Conservation (phyloP, 2,797 vertebrate species). For the Labroides dimidiatus region DNA sequence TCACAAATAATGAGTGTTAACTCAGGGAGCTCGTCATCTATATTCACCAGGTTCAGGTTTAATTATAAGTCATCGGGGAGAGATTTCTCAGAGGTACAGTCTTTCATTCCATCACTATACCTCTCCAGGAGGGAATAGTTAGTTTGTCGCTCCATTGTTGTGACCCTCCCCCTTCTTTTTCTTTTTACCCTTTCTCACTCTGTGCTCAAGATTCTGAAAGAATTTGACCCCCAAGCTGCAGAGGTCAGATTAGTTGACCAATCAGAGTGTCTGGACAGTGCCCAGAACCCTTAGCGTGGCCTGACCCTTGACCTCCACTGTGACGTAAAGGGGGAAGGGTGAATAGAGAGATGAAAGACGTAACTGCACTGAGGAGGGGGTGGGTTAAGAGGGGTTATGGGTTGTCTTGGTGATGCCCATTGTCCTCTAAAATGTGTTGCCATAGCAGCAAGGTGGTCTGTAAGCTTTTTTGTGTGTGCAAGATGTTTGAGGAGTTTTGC, state of each 20-base stretch:
- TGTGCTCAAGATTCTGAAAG: constrained; percentile 86
- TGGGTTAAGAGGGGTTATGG: constrained; percentile 89
- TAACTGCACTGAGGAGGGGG: constrained; percentile 82
- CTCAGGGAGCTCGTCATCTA: constrained; percentile 17
- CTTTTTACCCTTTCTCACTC: constrained; percentile 80
- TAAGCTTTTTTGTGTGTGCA: constrained; percentile 81
- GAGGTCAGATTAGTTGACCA: constrained; percentile 87
- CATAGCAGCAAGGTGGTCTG: constrained; percentile 87
- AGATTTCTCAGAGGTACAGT: constrained; percentile 78
- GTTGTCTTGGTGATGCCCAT: constrained; percentile 87
- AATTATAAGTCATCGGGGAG: constrained; percentile 41
- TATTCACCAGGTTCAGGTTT: constrained; percentile 37
- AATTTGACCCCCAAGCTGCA: constrained; percentile 85
- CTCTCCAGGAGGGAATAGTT: constrained; percentile 82
- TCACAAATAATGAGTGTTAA: background rate
- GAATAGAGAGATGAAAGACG: constrained; percentile 87
- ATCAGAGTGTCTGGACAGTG: constrained; percentile 86
- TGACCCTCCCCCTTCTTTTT: constrained; percentile 76
- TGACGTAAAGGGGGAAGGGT: constrained; percentile 86
- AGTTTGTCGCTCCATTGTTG: constrained; percentile 84
- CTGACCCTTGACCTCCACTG: constrained; percentile 84
- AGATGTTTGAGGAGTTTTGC: constrained; percentile 83
- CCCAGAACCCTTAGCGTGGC: constrained; percentile 85
- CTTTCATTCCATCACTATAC: constrained; percentile 82
- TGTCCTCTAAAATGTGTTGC: constrained; percentile 85